phyloP scores from a whole-genome alignment of 2,797 vertebrate genomes.

The Rhinichthys osculus region DNA sequence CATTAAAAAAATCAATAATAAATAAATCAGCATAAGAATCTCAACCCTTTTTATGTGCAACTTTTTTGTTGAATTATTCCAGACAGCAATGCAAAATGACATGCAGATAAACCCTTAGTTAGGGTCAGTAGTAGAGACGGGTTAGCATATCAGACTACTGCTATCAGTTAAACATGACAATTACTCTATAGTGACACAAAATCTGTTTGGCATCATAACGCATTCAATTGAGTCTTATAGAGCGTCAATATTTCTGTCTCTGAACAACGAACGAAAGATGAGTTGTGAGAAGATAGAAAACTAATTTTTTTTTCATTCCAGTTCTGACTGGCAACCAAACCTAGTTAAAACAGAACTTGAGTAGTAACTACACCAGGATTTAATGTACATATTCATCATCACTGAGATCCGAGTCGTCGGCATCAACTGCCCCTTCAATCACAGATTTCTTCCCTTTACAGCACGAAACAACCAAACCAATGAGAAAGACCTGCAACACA shows the following conservation, averaged over 20 bases:
- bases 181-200: not conserved
- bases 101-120: not conserved
- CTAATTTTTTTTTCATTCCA: not conserved
- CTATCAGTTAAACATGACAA: slow-evolving; percentile 8
- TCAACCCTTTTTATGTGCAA: not conserved
- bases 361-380: slow-evolving; percentile 41
- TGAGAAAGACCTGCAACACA: slow-evolving; percentile 85
- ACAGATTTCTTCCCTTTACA: slow-evolving; percentile 97
- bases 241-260: not conserved
- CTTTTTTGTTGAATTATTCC: slow-evolving; percentile 13
- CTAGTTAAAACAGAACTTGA: not conserved
- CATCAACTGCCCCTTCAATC: slow-evolving; percentile 95
- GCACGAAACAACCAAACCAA: slow-evolving; percentile 93
- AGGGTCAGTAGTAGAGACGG: slow-evolving; percentile 22
- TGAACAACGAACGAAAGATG: not conserved
- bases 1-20: not conserved
- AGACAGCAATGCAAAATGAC: slow-evolving; percentile 22
- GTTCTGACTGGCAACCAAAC: slow-evolving; percentile 21
- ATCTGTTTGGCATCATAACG: slow-evolving; percentile 26
- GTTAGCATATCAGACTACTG: slow-evolving; percentile 29
- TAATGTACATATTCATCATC: slow-evolving; percentile 89
- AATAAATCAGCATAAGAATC: slow-evolving; percentile 36
- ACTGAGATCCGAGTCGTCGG: slow-evolving; percentile 94
- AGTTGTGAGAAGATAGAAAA: not conserved
- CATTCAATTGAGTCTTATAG: not conserved